phyloP scores from a whole-genome alignment of 2,113 vertebrate species.

The Chaetorhynchus papuensis region DNA sequence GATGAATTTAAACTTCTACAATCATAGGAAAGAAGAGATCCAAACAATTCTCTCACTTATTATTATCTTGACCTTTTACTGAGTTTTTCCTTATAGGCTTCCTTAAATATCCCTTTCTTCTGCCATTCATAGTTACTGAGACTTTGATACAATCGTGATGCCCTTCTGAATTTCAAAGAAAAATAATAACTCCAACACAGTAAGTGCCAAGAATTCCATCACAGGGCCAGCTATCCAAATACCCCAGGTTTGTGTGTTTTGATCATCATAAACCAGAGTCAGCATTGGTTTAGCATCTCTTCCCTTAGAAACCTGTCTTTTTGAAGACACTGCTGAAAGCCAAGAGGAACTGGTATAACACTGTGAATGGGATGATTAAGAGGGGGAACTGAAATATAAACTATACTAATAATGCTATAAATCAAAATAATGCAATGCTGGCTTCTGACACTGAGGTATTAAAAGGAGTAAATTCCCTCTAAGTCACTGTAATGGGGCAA shows the following conservation, averaged over 20 bases:
- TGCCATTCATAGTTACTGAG: neutral
- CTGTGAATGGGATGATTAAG: neutral
- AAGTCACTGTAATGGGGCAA: neutral
- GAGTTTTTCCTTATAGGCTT: neutral
- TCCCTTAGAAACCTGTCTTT: neutral
- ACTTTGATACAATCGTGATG: neutral
- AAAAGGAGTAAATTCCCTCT: neutral
- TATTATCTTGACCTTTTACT: neutral
- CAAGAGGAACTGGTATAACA: neutral
- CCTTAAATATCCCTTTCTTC: neutral
- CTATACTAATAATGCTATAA: constrained; percentile 4
- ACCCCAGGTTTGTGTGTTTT: neutral
- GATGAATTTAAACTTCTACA: neutral
- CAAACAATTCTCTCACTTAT: neutral
- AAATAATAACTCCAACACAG: neutral
- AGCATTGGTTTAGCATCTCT: neutral
- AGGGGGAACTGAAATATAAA: neutral
- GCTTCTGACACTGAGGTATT: neutral
- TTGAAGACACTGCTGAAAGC: neutral
- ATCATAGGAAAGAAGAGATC: neutral
- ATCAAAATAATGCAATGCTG: constrained; percentile 28
- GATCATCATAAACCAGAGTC: neutral
- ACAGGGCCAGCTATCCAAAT: neutral
- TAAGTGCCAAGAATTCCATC: neutral
- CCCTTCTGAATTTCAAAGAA: neutral